These are phyloP conservation scores for Cryptus armator DNA, from an alignment of 2,888 invertebrate genomes.

Conservation along the genomic window DNA sequence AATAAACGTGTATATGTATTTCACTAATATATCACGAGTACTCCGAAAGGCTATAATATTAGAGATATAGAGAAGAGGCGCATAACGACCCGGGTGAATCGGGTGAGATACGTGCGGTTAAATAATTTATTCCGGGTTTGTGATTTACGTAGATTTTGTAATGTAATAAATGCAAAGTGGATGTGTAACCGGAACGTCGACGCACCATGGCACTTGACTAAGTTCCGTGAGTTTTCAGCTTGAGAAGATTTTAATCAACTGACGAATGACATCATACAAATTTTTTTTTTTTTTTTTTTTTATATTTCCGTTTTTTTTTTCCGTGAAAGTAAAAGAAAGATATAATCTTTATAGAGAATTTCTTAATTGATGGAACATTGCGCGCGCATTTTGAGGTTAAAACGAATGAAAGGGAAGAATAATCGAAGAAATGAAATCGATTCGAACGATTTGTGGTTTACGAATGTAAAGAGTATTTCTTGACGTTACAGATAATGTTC, in stretches of 20 bases:
- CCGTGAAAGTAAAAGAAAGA: too few relatives aligned
- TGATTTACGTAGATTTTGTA: conserved; percentile 16
- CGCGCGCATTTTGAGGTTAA: neutral
- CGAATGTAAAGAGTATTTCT: neutral
- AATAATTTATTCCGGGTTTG: conserved; percentile 53
- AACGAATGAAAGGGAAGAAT: neutral
- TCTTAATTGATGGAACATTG: too few relatives aligned
- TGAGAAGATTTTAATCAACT: too few relatives aligned
- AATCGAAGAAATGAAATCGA: neutral
- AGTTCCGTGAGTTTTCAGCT: neutral
- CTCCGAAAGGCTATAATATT: neutral
- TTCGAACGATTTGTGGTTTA: neutral
- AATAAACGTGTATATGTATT: neutral
- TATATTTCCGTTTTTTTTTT: too few relatives aligned
- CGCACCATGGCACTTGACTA: neutral
- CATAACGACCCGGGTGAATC: conserved; percentile 19
- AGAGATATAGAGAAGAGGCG: neutral
- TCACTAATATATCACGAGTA: neutral
- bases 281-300: too few relatives aligned
- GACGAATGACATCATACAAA: too few relatives aligned
- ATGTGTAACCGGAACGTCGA: neutral
- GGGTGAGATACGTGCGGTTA: conserved; percentile 41
- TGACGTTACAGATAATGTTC: conserved; percentile 64
- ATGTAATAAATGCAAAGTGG: conserved; percentile 12
- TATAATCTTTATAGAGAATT: neutral